These are phyloP conservation scores for Cheilosia pagana DNA, from an alignment of 2,888 invertebrate genomes.

Conservation along the genomic window DNA sequence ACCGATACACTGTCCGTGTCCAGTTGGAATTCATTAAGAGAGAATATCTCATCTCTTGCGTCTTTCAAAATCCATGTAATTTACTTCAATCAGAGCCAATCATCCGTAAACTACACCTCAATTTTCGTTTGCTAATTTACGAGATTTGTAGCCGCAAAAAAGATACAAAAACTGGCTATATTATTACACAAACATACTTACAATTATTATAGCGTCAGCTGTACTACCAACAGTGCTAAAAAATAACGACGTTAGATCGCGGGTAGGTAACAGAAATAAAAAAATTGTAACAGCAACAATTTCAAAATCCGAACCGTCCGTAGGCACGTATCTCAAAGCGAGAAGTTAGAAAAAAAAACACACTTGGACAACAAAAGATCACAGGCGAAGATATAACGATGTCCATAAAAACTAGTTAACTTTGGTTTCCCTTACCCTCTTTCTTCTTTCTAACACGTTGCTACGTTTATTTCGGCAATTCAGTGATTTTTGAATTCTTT, in stretches of 20 bases:
- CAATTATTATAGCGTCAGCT: conserved; percentile 37
- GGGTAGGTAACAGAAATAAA: conserved; percentile 4
- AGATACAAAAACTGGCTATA: neutral
- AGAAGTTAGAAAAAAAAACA: neutral
- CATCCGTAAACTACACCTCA: conserved; percentile 52
- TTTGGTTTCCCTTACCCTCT: conserved; percentile 18
- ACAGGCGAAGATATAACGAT: conserved; percentile 7
- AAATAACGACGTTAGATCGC: conserved; percentile 22
- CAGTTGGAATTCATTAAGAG: neutral
- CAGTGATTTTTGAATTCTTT: conserved; percentile 26
- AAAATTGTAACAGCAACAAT: neutral
- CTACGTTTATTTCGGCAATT: conserved; percentile 14
- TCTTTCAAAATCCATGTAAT: conserved; percentile 50
- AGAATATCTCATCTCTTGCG: neutral
- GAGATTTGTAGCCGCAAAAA: conserved; percentile 8
- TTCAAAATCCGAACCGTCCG: neutral
- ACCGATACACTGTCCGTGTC: neutral
- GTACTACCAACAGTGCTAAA: conserved; percentile 26
- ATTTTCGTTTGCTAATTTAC: conserved; percentile 34
- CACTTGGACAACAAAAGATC: conserved; percentile 33
- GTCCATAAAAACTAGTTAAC: conserved; percentile 28
- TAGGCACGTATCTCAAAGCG: neutral
- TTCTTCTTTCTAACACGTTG: conserved; percentile 9
- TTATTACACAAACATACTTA: conserved; percentile 24
- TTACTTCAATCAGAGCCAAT: conserved; percentile 63